Percentiles rank a stretch among this genome's conserved stretches.
These are phyloP conservation scores for Limanda limanda DNA, from an alignment of 2,113 vertebrate genomes.

Conservation along the genomic window DNA sequence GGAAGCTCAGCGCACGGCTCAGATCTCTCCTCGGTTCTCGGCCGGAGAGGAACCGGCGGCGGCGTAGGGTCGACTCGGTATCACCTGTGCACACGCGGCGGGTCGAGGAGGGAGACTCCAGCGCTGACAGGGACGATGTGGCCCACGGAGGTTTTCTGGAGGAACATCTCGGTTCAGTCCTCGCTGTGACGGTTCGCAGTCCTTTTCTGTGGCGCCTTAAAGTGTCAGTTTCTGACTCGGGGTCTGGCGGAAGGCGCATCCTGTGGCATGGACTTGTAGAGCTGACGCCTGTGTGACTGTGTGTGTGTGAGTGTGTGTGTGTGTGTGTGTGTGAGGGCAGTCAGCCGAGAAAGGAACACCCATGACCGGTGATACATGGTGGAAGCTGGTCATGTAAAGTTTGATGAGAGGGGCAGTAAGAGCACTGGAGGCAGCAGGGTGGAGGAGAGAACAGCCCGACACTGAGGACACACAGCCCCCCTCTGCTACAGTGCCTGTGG, in stretches of 20 bases:
- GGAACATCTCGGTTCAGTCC: neutral
- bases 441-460: conserved; percentile 10
- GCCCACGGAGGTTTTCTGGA: conserved; percentile 1
- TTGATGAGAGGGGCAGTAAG: conserved; percentile 37
- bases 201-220: neutral
- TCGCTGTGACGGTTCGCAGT: neutral
- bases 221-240: neutral
- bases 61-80: too few relatives aligned
- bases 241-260: neutral
- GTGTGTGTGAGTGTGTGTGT: neutral
- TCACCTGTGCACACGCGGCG: neutral
- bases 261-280: conserved; percentile 30
- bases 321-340: neutral
- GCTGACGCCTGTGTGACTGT: conserved; percentile 4
- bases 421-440: conserved; percentile 35
- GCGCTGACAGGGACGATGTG: neutral
- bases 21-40: too few relatives aligned
- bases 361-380: conserved; percentile 66
- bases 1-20: too few relatives aligned
- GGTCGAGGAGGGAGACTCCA: too few relatives aligned
- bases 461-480: conserved; percentile 9
- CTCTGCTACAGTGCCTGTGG: conserved; percentile 16
- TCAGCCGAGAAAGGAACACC: conserved; percentile 34
- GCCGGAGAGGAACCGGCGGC: too few relatives aligned
- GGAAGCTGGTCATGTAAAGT: conserved; percentile 67